Conservation (phyloP, 2,797 vertebrate genomes). For the Sphenopsis melanotis region DNA sequence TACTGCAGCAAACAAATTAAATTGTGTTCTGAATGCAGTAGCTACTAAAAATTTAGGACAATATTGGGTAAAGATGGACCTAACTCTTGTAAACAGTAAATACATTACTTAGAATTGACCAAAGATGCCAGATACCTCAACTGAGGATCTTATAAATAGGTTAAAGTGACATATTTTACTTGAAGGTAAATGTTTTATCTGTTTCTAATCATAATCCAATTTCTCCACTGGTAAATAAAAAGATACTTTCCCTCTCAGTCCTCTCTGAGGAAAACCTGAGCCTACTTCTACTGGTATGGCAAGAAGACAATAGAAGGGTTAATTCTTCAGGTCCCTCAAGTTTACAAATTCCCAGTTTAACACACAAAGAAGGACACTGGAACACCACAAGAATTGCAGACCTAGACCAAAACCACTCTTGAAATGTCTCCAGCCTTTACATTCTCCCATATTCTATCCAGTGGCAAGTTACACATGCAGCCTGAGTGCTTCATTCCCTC, state of each 20-base stretch:
- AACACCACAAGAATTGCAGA: background rate
- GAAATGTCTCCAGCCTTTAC: background rate
- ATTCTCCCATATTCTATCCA: background rate
- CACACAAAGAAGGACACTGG: background rate
- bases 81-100: background rate
- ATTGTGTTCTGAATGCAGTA: background rate
- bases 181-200: background rate
- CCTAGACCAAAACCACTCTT: background rate
- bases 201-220: background rate
- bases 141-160: background rate
- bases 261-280: background rate
- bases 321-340: background rate
- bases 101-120: background rate
- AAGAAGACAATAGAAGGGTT: background rate
- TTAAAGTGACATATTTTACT: background rate
- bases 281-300: background rate
- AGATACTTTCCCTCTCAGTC: background rate
- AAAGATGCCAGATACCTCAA: background rate
- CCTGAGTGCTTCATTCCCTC: background rate
- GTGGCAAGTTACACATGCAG: background rate
- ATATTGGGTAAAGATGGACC: background rate
- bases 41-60: background rate
- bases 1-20: background rate
- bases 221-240: background rate
- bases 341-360: background rate